A percentile compares a stretch with the other conserved stretches of the same genome.
Conservation (phyloP, 2,797 vertebrate species). For the Gallinago nigripennis region DNA sequence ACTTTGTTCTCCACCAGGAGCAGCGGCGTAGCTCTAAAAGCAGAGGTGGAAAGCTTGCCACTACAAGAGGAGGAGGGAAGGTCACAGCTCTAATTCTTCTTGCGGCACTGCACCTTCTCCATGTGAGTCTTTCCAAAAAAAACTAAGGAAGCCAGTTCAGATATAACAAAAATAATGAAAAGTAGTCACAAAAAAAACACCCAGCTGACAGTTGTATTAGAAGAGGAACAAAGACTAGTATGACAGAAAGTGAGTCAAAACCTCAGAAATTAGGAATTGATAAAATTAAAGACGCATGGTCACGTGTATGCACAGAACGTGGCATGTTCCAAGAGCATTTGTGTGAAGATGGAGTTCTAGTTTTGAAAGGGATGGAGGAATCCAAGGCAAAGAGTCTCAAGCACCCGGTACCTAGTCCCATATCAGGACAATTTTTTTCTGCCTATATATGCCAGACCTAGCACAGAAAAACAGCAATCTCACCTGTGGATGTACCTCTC, state of each 20-base stretch:
- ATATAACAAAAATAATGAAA: not conserved
- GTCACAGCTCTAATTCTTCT: not conserved
- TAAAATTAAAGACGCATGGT: not conserved
- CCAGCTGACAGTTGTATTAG: not conserved
- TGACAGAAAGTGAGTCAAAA: not conserved
- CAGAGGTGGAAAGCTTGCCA: not conserved
- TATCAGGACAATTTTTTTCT: not conserved
- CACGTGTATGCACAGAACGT: rapidly evolving
- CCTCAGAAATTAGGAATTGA: not conserved
- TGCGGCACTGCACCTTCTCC: not conserved
- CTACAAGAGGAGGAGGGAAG: not conserved
- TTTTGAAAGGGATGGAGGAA: not conserved
- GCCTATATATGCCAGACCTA: not conserved
- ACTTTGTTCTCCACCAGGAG: not conserved
- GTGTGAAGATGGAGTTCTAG: not conserved
- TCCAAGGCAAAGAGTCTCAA: not conserved
- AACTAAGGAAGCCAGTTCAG: not conserved
- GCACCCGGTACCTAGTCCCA: not conserved
- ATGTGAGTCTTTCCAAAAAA: not conserved
- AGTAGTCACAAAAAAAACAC: not conserved
- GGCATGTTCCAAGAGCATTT: not conserved
- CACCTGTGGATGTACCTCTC: not conserved
- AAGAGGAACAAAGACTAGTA: not conserved
- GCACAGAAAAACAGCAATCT: not conserved
- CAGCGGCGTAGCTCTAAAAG: not conserved